A percentile compares a stretch with the other conserved stretches of the same genome.
phyloP scores from a whole-genome alignment of 2,797 vertebrate species.

The Coendou prehensilis region DNA sequence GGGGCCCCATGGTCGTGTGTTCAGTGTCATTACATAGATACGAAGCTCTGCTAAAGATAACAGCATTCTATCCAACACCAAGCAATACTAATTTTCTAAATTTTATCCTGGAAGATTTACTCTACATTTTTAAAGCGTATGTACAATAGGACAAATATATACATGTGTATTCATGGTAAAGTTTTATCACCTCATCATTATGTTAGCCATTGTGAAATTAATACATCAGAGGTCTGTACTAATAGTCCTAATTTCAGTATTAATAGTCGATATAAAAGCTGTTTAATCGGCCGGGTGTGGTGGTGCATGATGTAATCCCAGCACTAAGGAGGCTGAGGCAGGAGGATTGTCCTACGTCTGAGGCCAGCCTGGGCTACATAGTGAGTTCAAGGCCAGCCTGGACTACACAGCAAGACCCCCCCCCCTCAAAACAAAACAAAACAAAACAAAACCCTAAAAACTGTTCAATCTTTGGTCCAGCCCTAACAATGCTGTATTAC shows the following conservation, averaged over 20 bases:
- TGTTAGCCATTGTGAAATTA: background rate
- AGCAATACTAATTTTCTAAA: background rate
- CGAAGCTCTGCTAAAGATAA: background rate
- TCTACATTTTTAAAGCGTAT: background rate
- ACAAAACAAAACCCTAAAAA: background rate
- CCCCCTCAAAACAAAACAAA: background rate
- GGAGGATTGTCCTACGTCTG: background rate
- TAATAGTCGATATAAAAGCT: background rate
- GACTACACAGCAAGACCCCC: no score
- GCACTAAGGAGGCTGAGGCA: background rate
- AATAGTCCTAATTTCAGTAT: background rate
- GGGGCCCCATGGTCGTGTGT: background rate
- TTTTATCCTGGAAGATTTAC: background rate
- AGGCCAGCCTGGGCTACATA: background rate
- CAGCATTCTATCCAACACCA: background rate
- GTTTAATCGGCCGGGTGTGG: background rate
- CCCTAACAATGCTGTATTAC: background rate
- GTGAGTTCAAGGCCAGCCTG: background rate
- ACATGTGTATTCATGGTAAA: background rate
- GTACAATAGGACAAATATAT: background rate
- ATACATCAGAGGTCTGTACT: background rate
- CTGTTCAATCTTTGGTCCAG: background rate
- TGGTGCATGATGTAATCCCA: background rate
- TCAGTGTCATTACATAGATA: background rate
- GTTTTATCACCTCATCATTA: background rate